These are phyloP conservation scores for Drosophila littoralis DNA, from an alignment of 1,140 invertebrate species.

Conservation along the genomic window DNA sequence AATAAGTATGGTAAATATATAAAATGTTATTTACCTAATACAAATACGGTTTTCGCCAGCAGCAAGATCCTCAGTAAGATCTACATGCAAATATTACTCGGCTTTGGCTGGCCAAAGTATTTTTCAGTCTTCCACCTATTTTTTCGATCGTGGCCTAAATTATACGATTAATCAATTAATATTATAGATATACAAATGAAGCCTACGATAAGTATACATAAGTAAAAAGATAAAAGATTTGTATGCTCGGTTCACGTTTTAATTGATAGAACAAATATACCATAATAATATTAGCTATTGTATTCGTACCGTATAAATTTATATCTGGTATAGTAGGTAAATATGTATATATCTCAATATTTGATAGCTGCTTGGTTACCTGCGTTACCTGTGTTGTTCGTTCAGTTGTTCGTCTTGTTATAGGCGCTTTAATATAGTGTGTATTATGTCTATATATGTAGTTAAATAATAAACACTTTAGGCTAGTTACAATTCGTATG, in stretches of 20 bases:
- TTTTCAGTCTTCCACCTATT: neutral
- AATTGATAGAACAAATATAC: constrained; percentile 65
- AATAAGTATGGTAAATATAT: too few species aligned
- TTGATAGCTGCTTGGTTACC: constrained; percentile 42
- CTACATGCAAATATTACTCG: too few species aligned
- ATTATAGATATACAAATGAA: too few species aligned
- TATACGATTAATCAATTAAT: too few species aligned
- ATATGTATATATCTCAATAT: constrained; percentile 53
- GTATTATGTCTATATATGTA: constrained; percentile 35
- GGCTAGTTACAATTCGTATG: constrained; percentile 33
- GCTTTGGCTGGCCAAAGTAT: too few species aligned
- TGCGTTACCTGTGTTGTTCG: constrained; percentile 28
- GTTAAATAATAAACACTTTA: constrained; percentile 65
- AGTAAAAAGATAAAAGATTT: neutral
- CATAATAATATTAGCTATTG: constrained; percentile 59
- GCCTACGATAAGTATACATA: too few species aligned
- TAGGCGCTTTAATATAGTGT: constrained; percentile 21
- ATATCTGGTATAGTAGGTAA: constrained; percentile 38
- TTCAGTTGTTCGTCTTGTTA: constrained; percentile 48
- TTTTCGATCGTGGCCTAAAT: too few species aligned
- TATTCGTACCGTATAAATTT: constrained; percentile 60
- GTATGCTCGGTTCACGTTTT: constrained; percentile 52
- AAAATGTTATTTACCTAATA: too few species aligned
- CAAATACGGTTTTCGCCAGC: too few species aligned
- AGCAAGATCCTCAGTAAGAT: too few species aligned